Conservation (phyloP, 2,113 vertebrate genomes). For the Cyprinodon variegatus region DNA sequence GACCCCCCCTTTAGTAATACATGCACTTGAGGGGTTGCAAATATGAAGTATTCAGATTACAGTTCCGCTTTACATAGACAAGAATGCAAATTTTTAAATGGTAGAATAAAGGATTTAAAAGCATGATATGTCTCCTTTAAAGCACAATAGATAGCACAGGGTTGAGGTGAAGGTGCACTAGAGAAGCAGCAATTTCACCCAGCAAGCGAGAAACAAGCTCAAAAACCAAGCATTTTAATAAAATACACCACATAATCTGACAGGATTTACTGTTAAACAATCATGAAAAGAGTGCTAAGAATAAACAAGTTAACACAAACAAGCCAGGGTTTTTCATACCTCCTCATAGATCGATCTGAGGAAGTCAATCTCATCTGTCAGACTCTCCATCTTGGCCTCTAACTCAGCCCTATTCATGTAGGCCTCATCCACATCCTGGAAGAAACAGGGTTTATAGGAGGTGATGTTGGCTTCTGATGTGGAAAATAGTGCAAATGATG, state of each 20-base stretch:
- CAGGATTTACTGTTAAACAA: background rate
- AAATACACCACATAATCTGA: background rate
- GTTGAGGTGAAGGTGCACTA: background rate
- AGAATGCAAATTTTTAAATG: too few relatives aligned
- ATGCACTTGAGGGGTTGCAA: too few relatives aligned
- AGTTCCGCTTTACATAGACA: too few relatives aligned
- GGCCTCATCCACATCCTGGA: slow-evolving; percentile 90
- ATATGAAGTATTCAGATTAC: too few relatives aligned
- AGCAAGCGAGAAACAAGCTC: background rate
- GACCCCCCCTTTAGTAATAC: too few relatives aligned
- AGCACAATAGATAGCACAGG: background rate
- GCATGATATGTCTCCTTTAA: background rate
- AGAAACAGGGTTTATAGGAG: background rate
- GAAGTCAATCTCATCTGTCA: slow-evolving; percentile 92
- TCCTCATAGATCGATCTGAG: slow-evolving; percentile 89
- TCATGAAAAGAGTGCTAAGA: background rate
- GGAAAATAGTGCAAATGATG: background rate
- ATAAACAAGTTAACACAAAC: background rate
- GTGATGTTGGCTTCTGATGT: background rate
- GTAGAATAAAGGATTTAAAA: too few relatives aligned
- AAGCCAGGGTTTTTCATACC: slow-evolving; percentile 71
- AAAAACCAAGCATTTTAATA: background rate
- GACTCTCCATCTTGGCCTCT: slow-evolving; percentile 90
- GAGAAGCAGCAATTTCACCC: background rate
- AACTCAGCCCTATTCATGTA: slow-evolving; percentile 95